phyloP scores from a whole-genome alignment of 2,113 vertebrate genomes.

The Pelecanus crispus region DNA sequence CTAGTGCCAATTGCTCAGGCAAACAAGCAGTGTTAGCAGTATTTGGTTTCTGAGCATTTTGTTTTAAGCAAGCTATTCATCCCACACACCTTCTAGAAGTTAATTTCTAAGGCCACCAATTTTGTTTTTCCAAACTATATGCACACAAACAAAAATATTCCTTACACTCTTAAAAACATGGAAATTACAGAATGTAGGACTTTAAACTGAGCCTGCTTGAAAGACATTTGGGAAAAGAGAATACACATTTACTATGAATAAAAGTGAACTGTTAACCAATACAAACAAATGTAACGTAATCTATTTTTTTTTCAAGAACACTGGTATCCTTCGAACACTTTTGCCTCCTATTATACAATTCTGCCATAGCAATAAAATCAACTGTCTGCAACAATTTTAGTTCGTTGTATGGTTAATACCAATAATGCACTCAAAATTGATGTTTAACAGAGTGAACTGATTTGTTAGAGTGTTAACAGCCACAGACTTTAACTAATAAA shows the following conservation, averaged over 20 bases:
- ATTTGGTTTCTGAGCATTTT: neutral
- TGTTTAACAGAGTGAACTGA: constrained; percentile 72
- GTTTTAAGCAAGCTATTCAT: neutral
- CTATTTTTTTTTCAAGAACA: neutral
- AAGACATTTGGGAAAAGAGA: neutral
- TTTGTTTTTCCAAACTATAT: neutral
- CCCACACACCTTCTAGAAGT: neutral
- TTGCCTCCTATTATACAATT: constrained; percentile 44
- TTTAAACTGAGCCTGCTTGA: neutral
- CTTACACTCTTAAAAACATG: neutral
- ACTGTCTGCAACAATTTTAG: constrained; percentile 69
- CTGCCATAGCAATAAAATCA: constrained; percentile 51
- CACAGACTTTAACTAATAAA: constrained; percentile 71
- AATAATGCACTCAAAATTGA: constrained; percentile 70
- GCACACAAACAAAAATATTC: neutral
- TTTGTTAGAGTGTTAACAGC: constrained; percentile 68
- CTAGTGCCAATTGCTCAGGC: neutral
- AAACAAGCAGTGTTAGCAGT: neutral
- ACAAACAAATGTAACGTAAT: constrained; percentile 17
- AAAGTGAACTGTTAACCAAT: neutral
- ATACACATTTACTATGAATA: neutral
- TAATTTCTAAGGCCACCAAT: neutral
- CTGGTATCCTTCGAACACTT: neutral
- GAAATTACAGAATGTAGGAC: neutral
- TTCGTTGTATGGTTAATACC: constrained; percentile 69